Evolutionary conservation across 2,113 vertebrate genomes (phyloP).

Genomic region (Dicrurus megarhynchus): DNA sequence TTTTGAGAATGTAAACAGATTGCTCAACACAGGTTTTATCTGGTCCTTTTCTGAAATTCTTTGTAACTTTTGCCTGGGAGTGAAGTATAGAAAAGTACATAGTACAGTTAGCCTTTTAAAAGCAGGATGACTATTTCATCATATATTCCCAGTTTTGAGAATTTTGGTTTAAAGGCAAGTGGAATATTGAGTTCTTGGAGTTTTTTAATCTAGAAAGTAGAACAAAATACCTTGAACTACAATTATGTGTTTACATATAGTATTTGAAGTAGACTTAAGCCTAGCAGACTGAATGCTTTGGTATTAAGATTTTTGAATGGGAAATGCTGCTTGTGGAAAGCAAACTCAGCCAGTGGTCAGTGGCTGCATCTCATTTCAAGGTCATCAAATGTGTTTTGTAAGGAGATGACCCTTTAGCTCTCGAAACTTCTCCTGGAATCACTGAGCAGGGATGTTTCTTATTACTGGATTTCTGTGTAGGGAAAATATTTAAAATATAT

Average conservation of each 20-base stretch:
- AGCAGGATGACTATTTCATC: not conserved
- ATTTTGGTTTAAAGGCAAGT: not conserved
- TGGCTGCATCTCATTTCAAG: not conserved
- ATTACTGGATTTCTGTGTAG: not conserved
- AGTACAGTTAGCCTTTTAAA: not conserved
- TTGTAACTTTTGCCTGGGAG: not conserved
- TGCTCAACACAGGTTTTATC: not conserved
- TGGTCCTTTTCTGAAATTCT: not conserved
- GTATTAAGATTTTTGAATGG: not conserved
- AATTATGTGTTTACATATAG: not conserved
- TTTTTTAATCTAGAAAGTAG: not conserved
- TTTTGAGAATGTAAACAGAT: not conserved
- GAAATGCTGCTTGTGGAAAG: not conserved
- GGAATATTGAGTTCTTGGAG: not conserved
- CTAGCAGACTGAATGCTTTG: not conserved
- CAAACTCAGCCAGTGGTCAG: not conserved
- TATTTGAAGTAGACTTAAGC: not conserved
- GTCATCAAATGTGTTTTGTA: not conserved
- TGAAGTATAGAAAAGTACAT: not conserved
- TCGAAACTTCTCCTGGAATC: not conserved
- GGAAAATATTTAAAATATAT: not conserved
- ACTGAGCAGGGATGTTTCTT: not conserved
- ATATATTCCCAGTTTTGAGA: not conserved
- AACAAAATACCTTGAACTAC: not conserved
- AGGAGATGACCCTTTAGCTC: not conserved